Conservation (phyloP, 2,888 invertebrate genomes). For the Ommatoiulus sabulosus region DNA sequence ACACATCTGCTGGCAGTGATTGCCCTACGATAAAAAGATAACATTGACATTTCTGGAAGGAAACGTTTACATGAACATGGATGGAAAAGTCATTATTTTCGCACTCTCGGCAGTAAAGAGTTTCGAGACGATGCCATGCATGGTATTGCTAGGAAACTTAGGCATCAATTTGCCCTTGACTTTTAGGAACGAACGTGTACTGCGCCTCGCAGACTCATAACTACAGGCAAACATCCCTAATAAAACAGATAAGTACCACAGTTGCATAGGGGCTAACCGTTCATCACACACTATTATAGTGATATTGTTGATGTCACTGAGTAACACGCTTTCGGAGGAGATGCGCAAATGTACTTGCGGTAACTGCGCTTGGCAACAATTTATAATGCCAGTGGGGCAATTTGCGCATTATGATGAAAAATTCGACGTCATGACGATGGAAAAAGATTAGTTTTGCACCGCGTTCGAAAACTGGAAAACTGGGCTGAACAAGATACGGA, state of each 20-base stretch:
- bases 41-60: too few relatives aligned
- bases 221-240: background rate
- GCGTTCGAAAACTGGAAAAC: too few relatives aligned
- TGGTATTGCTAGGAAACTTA: background rate
- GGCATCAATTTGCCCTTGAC: background rate
- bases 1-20: background rate
- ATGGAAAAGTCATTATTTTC: too few relatives aligned
- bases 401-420: background rate
- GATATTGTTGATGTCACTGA: background rate
- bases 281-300: background rate
- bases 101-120: too few relatives aligned
- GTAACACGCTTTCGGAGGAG: background rate
- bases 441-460: background rate
- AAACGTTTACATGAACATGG: background rate
- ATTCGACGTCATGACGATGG: background rate
- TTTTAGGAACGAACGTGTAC: background rate
- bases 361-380: background rate
- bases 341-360: background rate
- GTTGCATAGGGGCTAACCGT: background rate
- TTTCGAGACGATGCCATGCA: too few relatives aligned
- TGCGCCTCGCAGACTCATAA: background rate
- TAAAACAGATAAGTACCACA: background rate
- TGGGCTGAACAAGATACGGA: too few relatives aligned
- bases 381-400: background rate
- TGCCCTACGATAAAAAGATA: background rate